A percentile compares a stretch with the other conserved stretches of the same genome.
Evolutionary conservation across 2,888 invertebrate species (phyloP).

Genomic region (Meiosimyza decipiens): DNA sequence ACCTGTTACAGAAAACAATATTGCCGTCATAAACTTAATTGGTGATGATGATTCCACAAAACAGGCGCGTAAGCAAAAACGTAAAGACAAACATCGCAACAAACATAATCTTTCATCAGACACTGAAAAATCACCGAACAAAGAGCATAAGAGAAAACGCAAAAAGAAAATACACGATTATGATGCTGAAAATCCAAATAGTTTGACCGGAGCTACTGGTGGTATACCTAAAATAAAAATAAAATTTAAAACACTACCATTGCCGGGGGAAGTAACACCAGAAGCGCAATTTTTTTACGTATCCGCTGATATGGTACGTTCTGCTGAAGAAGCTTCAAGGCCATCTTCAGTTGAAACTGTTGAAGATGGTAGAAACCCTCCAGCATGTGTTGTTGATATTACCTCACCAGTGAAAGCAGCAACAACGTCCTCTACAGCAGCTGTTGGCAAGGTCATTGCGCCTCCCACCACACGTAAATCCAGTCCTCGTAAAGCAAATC

Average conservation of each 20-base stretch:
- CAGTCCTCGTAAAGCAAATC: slow-evolving; percentile 58
- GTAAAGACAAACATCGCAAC: slow-evolving; percentile 81
- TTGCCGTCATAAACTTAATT: slow-evolving; percentile 43
- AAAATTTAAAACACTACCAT: slow-evolving; percentile 69
- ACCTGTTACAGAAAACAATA: slow-evolving; percentile 38
- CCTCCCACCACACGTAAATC: slow-evolving; percentile 54
- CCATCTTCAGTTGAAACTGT: slow-evolving; percentile 66
- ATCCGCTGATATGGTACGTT: slow-evolving; percentile 71
- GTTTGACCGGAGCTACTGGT: slow-evolving; percentile 63
- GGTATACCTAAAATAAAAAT: slow-evolving; percentile 81
- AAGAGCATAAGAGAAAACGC: slow-evolving; percentile 82
- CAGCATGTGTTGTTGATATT: not conserved
- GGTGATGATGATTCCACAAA: slow-evolving; percentile 53
- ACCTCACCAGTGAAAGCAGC: slow-evolving; percentile 24
- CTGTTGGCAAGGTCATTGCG: slow-evolving; percentile 34
- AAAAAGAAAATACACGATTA: slow-evolving; percentile 78
- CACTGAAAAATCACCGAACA: slow-evolving; percentile 73
- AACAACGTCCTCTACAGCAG: slow-evolving; percentile 29
- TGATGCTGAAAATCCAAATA: slow-evolving; percentile 71
- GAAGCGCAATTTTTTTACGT: slow-evolving; percentile 85
- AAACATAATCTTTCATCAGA: slow-evolving; percentile 69
- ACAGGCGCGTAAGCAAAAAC: slow-evolving; percentile 72
- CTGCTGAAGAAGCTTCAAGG: slow-evolving; percentile 63
- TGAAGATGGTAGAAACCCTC: slow-evolving; percentile 51
- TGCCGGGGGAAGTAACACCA: slow-evolving; percentile 75